Conservation (phyloP, 2,888 invertebrate species). For the Tolmerus cingulatus region DNA sequence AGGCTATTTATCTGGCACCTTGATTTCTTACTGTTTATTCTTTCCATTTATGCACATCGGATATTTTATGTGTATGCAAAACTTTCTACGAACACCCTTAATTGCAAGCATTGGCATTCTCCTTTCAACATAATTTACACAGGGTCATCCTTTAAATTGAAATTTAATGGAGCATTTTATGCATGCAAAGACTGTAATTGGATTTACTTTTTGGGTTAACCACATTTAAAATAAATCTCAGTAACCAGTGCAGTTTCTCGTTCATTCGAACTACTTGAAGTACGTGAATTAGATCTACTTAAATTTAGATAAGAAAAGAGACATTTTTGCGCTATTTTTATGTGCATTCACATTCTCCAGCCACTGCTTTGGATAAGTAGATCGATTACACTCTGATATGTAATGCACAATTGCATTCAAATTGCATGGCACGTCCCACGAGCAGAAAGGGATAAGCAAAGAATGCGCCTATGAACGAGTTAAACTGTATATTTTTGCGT, state of each 20-base stretch:
- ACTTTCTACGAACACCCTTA: background rate
- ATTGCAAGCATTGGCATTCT: background rate
- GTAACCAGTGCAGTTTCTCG: background rate
- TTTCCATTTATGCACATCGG: background rate
- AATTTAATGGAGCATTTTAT: background rate
- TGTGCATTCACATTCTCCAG: conserved; percentile 4
- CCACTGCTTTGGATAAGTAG: conserved; percentile 7
- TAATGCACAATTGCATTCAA: conserved; percentile 13
- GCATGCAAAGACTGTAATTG: background rate
- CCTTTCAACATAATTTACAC: background rate
- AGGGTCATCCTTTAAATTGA: background rate
- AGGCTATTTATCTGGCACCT: too few relatives aligned
- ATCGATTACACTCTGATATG: background rate
- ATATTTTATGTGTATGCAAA: background rate
- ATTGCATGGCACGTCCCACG: conserved; percentile 9
- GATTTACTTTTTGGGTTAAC: background rate
- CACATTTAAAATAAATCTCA: background rate
- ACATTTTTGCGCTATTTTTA: background rate
- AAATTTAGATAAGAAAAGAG: background rate
- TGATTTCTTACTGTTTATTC: too few relatives aligned
- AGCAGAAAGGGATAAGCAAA: background rate
- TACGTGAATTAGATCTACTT: conserved; percentile 23
- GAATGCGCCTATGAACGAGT: background rate
- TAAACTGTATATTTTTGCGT: background rate
- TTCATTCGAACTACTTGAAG: background rate